Evolutionary conservation across 2,797 vertebrate genomes (phyloP), one percentile per base, ranked within the genome.

Genomic region (Sternarchorhynchus goeldii): DNA sequence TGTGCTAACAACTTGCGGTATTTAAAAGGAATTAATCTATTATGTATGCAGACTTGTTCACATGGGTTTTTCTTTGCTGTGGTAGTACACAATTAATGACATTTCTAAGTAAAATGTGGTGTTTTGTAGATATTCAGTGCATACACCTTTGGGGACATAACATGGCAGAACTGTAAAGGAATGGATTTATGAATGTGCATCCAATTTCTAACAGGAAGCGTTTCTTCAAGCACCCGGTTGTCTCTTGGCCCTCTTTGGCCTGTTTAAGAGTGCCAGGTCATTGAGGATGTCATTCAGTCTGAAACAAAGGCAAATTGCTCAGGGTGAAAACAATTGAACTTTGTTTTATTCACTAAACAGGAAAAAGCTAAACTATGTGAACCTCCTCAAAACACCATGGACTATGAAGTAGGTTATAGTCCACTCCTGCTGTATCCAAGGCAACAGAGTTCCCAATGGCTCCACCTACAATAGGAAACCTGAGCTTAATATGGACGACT

Each of bases 281-380:
- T 76, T 82, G 78, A 91, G 87, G 88, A 88, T 88, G 88, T 88
- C 75, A 90, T 91, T 90, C 86, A 88, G 84, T 81, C 78, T 81
- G 34, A 91, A 85, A 90, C 89, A 90, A 90, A 90, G 87, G 87
- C 84, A 87, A 90, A 88, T 81, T 75, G 79, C 57, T 86, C 39
- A 69, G 50, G 73, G 78, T 25, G 0, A 87, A 88, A 88, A 91
- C 88, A 90, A 91, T 89, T 83, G 83, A 86, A 85, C 85, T 88
- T 76, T 73, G 88, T 87, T 82, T 76, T 84, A 81, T 86, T 87
- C 58, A 85, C 84, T 80, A 86, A 89, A 90, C 88, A 89, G 90
- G 89, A 90, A 90, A 88, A 85, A 78, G 41, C 82, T 82, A 87
- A 25, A 85, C 79, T 34, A 85, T 66, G 76, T 17, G 77, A 88